phyloP scores from a whole-genome alignment of 2,888 invertebrate genomes.

The Lasioglossum leucozonium region DNA sequence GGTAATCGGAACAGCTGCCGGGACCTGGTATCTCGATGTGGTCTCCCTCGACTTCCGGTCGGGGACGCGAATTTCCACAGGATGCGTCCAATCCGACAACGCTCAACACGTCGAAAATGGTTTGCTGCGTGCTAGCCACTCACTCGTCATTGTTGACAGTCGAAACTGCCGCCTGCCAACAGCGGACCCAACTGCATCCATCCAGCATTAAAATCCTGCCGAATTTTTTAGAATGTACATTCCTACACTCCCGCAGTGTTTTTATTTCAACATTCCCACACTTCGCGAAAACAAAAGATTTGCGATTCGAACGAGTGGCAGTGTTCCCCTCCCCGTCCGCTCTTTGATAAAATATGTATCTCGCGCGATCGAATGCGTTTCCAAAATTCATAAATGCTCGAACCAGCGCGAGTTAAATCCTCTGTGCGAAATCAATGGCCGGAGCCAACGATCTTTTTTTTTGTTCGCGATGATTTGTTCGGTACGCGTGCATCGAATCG shows the following conservation, averaged over 20 bases:
- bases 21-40: slow-evolving; percentile 41
- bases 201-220: neutral
- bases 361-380: neutral
- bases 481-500: neutral
- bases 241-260: too few relatives aligned
- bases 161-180: neutral
- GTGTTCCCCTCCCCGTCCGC: neutral
- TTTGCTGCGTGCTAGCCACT: neutral
- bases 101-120: neutral
- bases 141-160: neutral
- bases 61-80: slow-evolving; percentile 61
- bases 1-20: slow-evolving; percentile 35
- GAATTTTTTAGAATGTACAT: neutral
- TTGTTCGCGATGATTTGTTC: neutral
- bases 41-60: slow-evolving; percentile 66
- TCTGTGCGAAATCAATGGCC: neutral
- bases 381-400: neutral
- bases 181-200: neutral
- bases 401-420: neutral
- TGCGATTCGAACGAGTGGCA: neutral
- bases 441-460: neutral
- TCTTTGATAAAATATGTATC: neutral
- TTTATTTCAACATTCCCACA: neutral
- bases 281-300: neutral
- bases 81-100: slow-evolving; percentile 49